phyloP scores from a whole-genome alignment of 2,888 invertebrate genomes.

The Limnephilus auricula region DNA sequence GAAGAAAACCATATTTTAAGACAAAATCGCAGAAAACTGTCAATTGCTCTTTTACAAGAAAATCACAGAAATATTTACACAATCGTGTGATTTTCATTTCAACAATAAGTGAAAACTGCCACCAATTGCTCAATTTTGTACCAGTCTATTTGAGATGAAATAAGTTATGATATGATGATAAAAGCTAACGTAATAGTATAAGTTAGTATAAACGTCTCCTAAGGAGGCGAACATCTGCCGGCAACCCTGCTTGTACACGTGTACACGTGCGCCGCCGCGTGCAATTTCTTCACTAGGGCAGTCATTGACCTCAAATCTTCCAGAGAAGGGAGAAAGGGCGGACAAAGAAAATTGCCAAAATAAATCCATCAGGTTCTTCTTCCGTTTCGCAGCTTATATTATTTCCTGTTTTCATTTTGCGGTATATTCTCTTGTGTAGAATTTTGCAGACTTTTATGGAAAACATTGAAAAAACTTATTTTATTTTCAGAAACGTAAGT shows the following conservation, averaged over 20 bases:
- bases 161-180: neutral
- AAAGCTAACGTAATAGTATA: neutral
- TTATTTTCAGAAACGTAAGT: too few relatives aligned
- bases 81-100: too few relatives aligned
- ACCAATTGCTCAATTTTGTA: neutral
- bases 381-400: neutral
- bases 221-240: neutral
- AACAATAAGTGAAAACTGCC: neutral
- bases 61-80: neutral
- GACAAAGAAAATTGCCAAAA: constrained; percentile 27
- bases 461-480: too few relatives aligned
- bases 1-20: too few relatives aligned
- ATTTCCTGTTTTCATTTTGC: neutral
- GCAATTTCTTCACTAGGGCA: constrained; percentile 40
- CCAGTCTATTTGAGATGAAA: neutral
- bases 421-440: neutral
- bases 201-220: neutral
- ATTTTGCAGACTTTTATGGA: neutral
- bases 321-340: neutral
- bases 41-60: neutral
- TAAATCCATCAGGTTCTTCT: neutral
- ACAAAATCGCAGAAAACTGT: neutral
- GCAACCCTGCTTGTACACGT: constrained; percentile 22
- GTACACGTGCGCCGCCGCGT: constrained; percentile 34
- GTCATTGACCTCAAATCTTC: constrained; percentile 41